phyloP scores from a whole-genome alignment of 1,140 invertebrate genomes.

The Drosophila nikananu region DNA sequence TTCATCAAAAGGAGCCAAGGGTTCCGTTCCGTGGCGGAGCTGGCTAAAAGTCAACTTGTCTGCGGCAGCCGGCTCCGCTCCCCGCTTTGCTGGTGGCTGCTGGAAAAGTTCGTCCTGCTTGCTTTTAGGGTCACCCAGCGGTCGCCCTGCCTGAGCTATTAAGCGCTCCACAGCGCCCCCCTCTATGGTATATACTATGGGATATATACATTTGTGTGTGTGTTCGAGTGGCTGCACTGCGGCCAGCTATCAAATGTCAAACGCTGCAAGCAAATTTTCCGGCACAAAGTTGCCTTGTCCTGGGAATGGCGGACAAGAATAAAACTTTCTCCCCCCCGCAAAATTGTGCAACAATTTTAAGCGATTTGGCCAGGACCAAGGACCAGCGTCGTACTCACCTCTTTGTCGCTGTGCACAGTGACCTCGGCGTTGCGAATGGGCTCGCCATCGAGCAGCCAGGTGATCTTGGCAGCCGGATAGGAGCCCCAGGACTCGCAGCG shows the following conservation, averaged over 20 bases:
- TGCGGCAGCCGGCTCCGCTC: conserved; percentile 4
- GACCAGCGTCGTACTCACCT: conserved; percentile 57
- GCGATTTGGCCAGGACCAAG: conserved; percentile 28
- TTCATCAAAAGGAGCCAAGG: conserved; percentile 68
- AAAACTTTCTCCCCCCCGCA: conserved; percentile 31
- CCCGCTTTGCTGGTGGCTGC: conserved; percentile 29
- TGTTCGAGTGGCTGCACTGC: conserved; percentile 43
- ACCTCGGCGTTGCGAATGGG: conserved; percentile 87
- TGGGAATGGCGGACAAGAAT: conserved; percentile 30
- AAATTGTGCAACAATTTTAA: conserved; percentile 47
- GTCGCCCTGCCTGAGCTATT: conserved; percentile 57
- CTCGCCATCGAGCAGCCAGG: conserved; percentile 90
- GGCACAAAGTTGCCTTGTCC: conserved; percentile 58
- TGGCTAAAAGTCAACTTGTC: conserved; percentile 62
- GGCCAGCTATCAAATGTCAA: conserved; percentile 78
- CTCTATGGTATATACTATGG: neutral
- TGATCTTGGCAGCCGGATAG: conserved; percentile 90
- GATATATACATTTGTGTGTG: neutral
- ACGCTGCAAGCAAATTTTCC: conserved; percentile 59
- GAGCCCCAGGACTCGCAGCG: conserved; percentile 91
- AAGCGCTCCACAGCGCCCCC: conserved; percentile 24
- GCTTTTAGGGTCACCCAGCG: conserved; percentile 69
- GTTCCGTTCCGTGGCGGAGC: neutral
- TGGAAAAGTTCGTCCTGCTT: conserved; percentile 58
- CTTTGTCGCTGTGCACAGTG: conserved; percentile 82